phyloP scores from a whole-genome alignment of 2,888 invertebrate species.

The Parascotia fuliginaria region DNA sequence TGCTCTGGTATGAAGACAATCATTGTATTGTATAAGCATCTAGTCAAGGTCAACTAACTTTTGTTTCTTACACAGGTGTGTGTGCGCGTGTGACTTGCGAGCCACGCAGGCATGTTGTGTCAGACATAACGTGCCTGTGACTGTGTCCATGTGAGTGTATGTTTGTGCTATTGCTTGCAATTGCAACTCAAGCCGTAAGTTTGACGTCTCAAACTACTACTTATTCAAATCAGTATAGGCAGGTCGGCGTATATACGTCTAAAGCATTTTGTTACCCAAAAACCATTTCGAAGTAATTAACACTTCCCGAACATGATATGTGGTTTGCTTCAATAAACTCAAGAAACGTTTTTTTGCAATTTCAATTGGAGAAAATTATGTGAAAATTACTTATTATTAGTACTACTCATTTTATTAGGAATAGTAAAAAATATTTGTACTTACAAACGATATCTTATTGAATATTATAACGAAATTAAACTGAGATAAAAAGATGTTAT shows the following conservation, averaged over 20 bases:
- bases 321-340: neutral
- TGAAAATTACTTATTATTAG: too few species aligned
- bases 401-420: too few species aligned
- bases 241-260: too few species aligned
- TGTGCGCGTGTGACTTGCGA: conserved; percentile 32
- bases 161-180: conserved; percentile 21
- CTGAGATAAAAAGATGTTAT: too few species aligned
- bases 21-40: conserved; percentile 30
- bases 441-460: too few species aligned
- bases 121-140: conserved; percentile 31
- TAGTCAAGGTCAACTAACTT: conserved; percentile 54
- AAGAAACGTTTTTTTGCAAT: neutral
- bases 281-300: neutral
- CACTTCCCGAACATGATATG: neutral
- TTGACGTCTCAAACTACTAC: too few species aligned
- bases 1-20: conserved; percentile 16
- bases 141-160: conserved; percentile 15
- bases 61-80: conserved; percentile 61
- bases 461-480: too few species aligned
- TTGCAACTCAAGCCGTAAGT: conserved; percentile 3
- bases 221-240: too few species aligned
- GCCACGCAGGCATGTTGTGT: conserved; percentile 30
- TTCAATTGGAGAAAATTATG: neutral
- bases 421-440: too few species aligned
- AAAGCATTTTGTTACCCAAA: neutral